Evolutionary conservation across 2,113 vertebrate species (phyloP), one percentile per base, ranked within the genome.

Genomic region (Mesoclemmys tuberculata): DNA sequence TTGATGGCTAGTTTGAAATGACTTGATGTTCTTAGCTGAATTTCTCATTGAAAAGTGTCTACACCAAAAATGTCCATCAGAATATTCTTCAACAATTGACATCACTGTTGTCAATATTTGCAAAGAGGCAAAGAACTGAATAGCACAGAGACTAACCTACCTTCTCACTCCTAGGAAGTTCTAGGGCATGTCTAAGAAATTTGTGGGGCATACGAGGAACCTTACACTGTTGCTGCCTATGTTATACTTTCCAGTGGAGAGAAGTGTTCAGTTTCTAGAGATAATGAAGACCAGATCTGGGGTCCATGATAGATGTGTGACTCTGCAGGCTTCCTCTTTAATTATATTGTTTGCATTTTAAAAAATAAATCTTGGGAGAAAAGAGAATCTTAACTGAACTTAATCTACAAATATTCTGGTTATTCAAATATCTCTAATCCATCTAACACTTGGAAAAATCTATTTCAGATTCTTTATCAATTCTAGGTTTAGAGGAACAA

Each of bases 211-310:
- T 1, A 71, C 29, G 48, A 82, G 82, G 91, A 41, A 7, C 38
- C 2, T 4, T 31, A 46, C 3, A 27, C 29, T 81, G 8, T 10
- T 80, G 27, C 5, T n/a, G 1, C 1, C 2, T 24, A 0, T 58
- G 22, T 77, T 90, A 16, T 24, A 29, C 0, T 82, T 84, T 7
- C 56, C 29, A 61, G 27, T 61, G 56, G 12, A 61, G 56, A 61
- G 27, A 31, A 14, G 56, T 31, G 4, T 31, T 86, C 71, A 90
- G 16, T 2, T 64, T 84, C 85, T 12, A 88, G 80, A 2, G 24
- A 1, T 52, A 64, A 0, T 4, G 35, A 7, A 4, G 41, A 11
- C 10, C 11, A 3, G 74, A 11, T 38, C 8, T 79, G 91, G 31
- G 8, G 22, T 51, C 38, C 1, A 4, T 1, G 1, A 13, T 1